Conservation (phyloP, 2,113 vertebrate genomes). For the Megaleporinus macrocephalus region DNA sequence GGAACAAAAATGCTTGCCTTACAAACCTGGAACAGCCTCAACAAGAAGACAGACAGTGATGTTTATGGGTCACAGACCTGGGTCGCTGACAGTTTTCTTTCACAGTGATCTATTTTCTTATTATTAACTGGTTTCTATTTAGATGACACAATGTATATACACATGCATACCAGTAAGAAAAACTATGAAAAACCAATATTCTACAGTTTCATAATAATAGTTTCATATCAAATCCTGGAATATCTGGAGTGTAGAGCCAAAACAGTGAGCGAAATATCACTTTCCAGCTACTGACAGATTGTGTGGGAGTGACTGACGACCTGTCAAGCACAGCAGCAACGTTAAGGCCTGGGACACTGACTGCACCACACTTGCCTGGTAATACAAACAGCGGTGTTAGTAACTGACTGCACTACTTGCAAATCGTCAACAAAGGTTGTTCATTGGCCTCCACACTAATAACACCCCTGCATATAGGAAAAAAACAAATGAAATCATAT, state of each 20-base stretch:
- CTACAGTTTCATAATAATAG: too few relatives aligned
- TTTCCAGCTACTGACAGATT: background rate
- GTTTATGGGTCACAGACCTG: background rate
- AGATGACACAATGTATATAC: background rate
- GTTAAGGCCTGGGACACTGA: background rate
- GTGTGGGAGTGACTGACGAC: background rate
- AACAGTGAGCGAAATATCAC: too few relatives aligned
- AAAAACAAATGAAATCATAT: too few relatives aligned
- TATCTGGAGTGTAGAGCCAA: too few relatives aligned
- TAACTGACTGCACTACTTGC: background rate
- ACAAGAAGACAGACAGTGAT: background rate
- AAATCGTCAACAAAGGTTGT: background rate
- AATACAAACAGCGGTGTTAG: background rate
- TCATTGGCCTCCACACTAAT: background rate
- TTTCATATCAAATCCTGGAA: too few relatives aligned
- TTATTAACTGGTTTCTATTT: background rate
- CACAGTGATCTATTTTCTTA: background rate
- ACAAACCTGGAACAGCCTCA: background rate
- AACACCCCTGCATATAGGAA: background rate
- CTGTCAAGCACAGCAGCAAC: slow-evolving; percentile 9
- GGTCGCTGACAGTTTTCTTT: background rate
- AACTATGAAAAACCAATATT: too few relatives aligned
- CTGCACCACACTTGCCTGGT: background rate
- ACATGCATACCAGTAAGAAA: too few relatives aligned
- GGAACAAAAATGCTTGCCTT: too few relatives aligned